phyloP scores from a whole-genome alignment of 1,140 invertebrate species.

The Aphelinus atriplicis region DNA sequence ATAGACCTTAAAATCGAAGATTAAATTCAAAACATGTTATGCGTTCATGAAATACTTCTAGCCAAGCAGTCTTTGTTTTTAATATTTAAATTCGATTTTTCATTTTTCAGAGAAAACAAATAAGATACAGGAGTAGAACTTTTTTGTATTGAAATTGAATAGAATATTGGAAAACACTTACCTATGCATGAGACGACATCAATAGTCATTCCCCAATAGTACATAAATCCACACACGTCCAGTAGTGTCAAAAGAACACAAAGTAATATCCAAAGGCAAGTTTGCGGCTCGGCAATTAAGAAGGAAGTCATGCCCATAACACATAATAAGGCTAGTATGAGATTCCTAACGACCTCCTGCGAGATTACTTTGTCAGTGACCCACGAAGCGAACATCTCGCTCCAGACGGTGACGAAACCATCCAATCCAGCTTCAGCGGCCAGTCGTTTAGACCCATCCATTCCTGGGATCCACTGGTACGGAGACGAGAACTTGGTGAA shows the following conservation, averaged over 20 bases:
- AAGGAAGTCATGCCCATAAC: slow-evolving; percentile 84
- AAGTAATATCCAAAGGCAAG: slow-evolving; percentile 80
- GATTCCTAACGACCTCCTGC: slow-evolving; percentile 80
- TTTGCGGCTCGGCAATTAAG: slow-evolving; percentile 82
- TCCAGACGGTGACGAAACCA: slow-evolving; percentile 74
- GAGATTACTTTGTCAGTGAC: slow-evolving; percentile 82
- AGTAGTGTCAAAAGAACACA: slow-evolving; percentile 82
- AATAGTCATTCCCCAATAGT: slow-evolving; percentile 84
- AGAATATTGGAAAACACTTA: slow-evolving; percentile 40
- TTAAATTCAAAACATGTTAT: too few relatives aligned
- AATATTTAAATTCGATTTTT: too few relatives aligned
- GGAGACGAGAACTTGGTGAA: slow-evolving; percentile 72
- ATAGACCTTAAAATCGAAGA: too few relatives aligned
- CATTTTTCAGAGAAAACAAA: background rate
- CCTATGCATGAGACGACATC: slow-evolving; percentile 87
- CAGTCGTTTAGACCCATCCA: slow-evolving; percentile 72
- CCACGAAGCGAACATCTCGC: slow-evolving; percentile 78
- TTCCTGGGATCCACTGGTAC: slow-evolving; percentile 77
- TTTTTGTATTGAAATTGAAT: slow-evolving; percentile 15
- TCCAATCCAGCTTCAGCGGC: slow-evolving; percentile 68
- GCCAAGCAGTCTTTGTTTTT: too few relatives aligned
- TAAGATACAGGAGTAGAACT: background rate
- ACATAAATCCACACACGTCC: slow-evolving; percentile 86
- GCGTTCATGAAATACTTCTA: too few relatives aligned
- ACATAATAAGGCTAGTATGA: slow-evolving; percentile 80